Conservation (phyloP, 2,797 vertebrate species). For the Neosilurus hyrtlii region DNA sequence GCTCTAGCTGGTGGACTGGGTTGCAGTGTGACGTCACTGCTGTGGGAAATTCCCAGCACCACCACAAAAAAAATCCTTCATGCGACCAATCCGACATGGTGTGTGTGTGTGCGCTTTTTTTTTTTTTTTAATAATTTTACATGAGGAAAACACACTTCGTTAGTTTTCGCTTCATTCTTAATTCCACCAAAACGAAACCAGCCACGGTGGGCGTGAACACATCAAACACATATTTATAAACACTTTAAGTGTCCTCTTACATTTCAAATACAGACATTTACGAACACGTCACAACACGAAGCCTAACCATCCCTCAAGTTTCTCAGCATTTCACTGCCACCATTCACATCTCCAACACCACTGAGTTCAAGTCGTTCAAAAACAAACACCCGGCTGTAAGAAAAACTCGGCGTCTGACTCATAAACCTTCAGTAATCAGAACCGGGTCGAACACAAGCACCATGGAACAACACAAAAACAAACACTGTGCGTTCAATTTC, state of each 20-base stretch:
- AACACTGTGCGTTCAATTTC: too few species aligned
- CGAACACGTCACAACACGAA: too few species aligned
- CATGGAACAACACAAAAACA: background rate
- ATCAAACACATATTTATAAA: background rate
- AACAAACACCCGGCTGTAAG: background rate
- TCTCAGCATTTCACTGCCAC: background rate
- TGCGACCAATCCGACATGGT: background rate
- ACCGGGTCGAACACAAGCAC: background rate
- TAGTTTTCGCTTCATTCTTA: background rate
- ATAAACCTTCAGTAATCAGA: background rate
- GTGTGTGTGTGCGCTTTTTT: too few species aligned
- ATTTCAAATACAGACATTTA: background rate
- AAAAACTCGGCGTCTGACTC: background rate
- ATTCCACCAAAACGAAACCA: constrained; percentile 22
- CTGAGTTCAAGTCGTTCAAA: background rate
- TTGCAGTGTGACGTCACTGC: constrained; percentile 34
- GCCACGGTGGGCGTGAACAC: background rate
- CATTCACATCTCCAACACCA: background rate
- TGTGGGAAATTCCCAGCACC: constrained; percentile 44
- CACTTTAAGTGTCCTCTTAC: background rate
- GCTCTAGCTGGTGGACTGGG: background rate
- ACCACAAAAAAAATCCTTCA: background rate
- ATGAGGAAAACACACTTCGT: background rate
- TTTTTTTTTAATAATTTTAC: background rate
- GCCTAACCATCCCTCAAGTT: background rate